Evolutionary conservation across 2,797 vertebrate genomes (phyloP), one percentile per base, ranked within the genome.

Genomic region (Xerus rutilus): DNA sequence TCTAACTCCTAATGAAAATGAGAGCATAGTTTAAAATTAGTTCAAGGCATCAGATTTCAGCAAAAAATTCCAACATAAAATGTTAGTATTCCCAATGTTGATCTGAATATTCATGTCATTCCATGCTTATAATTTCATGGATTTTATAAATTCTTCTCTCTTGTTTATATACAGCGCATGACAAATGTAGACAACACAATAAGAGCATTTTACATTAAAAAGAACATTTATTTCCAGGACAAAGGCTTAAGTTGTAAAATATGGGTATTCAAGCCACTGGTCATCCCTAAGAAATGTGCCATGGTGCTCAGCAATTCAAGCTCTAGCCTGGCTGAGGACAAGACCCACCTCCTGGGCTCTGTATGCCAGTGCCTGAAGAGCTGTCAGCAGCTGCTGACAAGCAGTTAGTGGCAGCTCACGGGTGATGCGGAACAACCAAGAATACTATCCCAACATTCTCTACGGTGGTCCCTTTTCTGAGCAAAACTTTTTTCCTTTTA

Each of bases 1-100:
- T 86, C 99, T 99, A 70, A 99, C 99, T 95, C 99, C 99, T 99
- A 88, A 47, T 78, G 82, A 87, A 97, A 35, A 97, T 30, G 0
- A 64, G 95, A 94, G 54, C 0, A 45, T 0, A 43, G 13, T 6
- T 89, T 28, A 72, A n/a, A 89, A 45, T 81, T 54, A 77, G 54
- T 70, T 30, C 81, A 57, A 77, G 76, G 12, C 94, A 49, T 88
- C 54, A 95, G 25, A 94, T n/a, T 89, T 92, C 59, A 5, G 69
- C 1, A 76, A 28, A 28, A 35, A 88, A 54, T 3, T 14, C 12
- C 57, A 45, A 78, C 35, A 62, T 8, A 69, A 59, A 15, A 89
- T 43, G 43, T 45, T 23, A 18, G 67, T 18, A 74, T 15, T 81
- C 65, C 30, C 23, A 65, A 82, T 67, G 45, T 0, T 47, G 12